phyloP scores from a whole-genome alignment of 1,140 invertebrate species.

The Bombus confusus region DNA sequence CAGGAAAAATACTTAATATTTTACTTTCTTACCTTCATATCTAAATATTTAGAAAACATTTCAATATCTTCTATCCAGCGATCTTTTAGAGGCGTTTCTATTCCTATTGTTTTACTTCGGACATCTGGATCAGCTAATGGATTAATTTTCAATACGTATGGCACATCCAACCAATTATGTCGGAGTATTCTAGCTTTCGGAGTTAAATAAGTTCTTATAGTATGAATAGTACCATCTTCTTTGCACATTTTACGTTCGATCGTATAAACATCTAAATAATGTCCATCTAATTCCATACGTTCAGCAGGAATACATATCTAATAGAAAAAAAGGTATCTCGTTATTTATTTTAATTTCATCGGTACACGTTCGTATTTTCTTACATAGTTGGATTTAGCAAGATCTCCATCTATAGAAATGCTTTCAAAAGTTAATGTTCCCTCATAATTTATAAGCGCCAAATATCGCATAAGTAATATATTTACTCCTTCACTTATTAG shows the following conservation, averaged over 20 bases:
- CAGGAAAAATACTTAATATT: constrained; percentile 30
- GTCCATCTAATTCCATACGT: constrained; percentile 59
- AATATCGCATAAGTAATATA: constrained; percentile 84
- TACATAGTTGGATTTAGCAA: constrained; percentile 85
- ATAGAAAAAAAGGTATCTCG: background rate
- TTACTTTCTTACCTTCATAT: constrained; percentile 82
- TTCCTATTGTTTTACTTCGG: background rate
- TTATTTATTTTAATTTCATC: constrained; percentile 25
- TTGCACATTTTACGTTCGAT: constrained; percentile 64
- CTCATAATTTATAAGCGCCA: constrained; percentile 82
- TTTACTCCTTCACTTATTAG: constrained; percentile 85
- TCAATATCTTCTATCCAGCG: constrained; percentile 83
- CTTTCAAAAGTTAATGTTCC: constrained; percentile 83
- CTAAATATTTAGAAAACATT: constrained; percentile 84
- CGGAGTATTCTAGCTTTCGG: constrained; percentile 66
- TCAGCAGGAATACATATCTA: constrained; percentile 62
- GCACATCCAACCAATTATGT: constrained; percentile 64
- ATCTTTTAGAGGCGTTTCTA: constrained; percentile 40
- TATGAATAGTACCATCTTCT: constrained; percentile 41
- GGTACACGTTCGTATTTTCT: constrained; percentile 58
- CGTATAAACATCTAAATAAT: constrained; percentile 60
- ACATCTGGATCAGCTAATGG: constrained; percentile 49
- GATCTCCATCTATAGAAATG: constrained; percentile 83
- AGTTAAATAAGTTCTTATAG: constrained; percentile 66
- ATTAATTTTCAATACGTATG: constrained; percentile 70